Evolutionary conservation across 2,888 invertebrate genomes (phyloP).

Genomic region (Zaprionus obscuricornis): DNA sequence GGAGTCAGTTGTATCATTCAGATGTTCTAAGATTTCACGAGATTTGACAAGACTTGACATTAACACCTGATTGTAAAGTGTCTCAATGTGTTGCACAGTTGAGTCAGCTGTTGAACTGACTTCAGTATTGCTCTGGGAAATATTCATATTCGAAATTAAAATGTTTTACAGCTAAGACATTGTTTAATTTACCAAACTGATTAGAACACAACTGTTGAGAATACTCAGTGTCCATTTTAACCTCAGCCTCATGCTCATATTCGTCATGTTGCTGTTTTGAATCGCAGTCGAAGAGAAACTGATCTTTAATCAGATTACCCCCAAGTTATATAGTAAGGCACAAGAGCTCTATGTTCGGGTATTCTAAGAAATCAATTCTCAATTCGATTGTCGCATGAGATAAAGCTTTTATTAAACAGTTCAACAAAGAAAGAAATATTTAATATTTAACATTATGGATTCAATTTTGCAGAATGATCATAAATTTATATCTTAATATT

Average conservation of each 20-base stretch:
- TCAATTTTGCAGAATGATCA: slow-evolving; percentile 45
- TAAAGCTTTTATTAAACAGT: slow-evolving; percentile 61
- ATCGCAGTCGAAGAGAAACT: slow-evolving; percentile 37
- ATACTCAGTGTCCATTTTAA: too few relatives aligned
- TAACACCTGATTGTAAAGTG: slow-evolving; percentile 52
- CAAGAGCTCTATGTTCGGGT: neutral
- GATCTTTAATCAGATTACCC: slow-evolving; percentile 2
- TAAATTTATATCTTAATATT: slow-evolving; percentile 20
- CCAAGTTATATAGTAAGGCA: too few relatives aligned
- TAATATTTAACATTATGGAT: slow-evolving; percentile 27
- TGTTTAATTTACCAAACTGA: slow-evolving; percentile 44
- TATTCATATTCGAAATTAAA: neutral
- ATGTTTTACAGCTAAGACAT: neutral
- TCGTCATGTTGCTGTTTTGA: slow-evolving; percentile 33
- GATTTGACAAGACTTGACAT: slow-evolving; percentile 28
- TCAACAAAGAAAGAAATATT: slow-evolving; percentile 47
- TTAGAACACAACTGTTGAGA: slow-evolving; percentile 52
- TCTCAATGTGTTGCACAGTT: slow-evolving; percentile 42
- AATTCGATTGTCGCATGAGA: too few relatives aligned
- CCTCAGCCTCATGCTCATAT: neutral
- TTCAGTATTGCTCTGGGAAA: slow-evolving; percentile 19
- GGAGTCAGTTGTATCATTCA: slow-evolving; percentile 24
- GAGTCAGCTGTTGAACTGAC: neutral
- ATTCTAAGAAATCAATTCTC: too few relatives aligned
- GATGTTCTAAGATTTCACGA: slow-evolving; percentile 1